Evolutionary conservation across 2,888 invertebrate genomes (phyloP).

Genomic region (Dorcus hopei): DNA sequence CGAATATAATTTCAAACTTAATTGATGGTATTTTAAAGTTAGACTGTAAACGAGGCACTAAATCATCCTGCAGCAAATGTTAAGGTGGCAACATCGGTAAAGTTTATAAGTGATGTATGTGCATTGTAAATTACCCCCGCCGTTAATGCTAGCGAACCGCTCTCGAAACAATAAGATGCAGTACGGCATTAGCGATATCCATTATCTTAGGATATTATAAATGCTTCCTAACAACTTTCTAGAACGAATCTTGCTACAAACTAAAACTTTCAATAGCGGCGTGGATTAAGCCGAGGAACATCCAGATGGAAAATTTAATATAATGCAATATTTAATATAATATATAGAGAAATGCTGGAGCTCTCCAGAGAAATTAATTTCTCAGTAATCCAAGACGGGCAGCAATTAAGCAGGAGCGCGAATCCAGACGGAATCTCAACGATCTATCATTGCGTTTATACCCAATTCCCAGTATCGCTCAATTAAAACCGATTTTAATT

Average conservation of each 20-base stretch:
- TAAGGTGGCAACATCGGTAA: constrained; percentile 38
- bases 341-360: constrained; percentile 41
- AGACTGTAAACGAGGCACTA: constrained; percentile 34
- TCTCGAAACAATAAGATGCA: constrained; percentile 35
- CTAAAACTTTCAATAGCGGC: constrained; percentile 36
- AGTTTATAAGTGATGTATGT: constrained; percentile 41
- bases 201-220: constrained; percentile 36
- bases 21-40: constrained; percentile 37
- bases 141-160: constrained; percentile 24
- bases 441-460: constrained; percentile 48
- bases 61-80: constrained; percentile 35
- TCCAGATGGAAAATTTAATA: constrained; percentile 48
- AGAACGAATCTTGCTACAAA: constrained; percentile 31
- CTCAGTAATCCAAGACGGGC: constrained; percentile 50
- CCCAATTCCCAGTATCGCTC: constrained; percentile 36
- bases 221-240: constrained; percentile 34
- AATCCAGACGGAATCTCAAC: constrained; percentile 44
- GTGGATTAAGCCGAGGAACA: constrained; percentile 20
- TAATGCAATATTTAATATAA: constrained; percentile 51
- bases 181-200: constrained; percentile 35
- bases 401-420: constrained; percentile 48
- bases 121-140: constrained; percentile 39
- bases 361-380: constrained; percentile 49
- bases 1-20: constrained; percentile 29
- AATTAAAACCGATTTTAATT: constrained; percentile 26